phyloP scores from a whole-genome alignment of 2,888 invertebrate genomes.

The Brachylomia viminalis region DNA sequence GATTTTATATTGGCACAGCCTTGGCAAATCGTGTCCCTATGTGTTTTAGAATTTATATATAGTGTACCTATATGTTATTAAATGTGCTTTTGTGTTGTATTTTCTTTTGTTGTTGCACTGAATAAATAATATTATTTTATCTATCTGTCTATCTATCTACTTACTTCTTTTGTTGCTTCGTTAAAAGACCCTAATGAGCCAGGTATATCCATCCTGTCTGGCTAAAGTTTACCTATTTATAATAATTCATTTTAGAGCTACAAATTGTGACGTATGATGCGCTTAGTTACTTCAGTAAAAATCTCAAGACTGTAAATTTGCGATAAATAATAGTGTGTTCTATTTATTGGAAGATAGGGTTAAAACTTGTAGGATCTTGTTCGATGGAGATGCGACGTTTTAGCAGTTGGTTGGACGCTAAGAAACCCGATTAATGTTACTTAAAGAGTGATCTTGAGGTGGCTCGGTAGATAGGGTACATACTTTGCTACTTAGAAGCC shows the following conservation, averaged over 20 bases:
- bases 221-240: constrained; percentile 57
- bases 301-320: constrained; percentile 52
- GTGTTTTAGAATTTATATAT: neutral
- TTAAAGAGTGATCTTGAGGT: constrained; percentile 86
- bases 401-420: constrained; percentile 65
- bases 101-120: neutral
- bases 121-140: neutral
- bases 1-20: no score
- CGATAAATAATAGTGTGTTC: constrained; percentile 10
- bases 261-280: constrained; percentile 68
- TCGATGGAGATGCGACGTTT: constrained; percentile 57
- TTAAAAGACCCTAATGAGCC: constrained; percentile 11
- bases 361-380: neutral
- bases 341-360: constrained; percentile 17
- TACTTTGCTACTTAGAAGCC: constrained; percentile 88
- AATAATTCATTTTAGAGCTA: constrained; percentile 66
- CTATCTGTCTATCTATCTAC: neutral
- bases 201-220: constrained; percentile 1
- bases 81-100: neutral
- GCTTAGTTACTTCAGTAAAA: constrained; percentile 60
- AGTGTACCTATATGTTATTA: no score
- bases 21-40: neutral
- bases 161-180: constrained; percentile 1
- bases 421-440: constrained; percentile 88
- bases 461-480: constrained; percentile 84